Base-by-base conservation (phyloP, 2,797 vertebrate genomes). In the Clarias laeviceps region DNA sequence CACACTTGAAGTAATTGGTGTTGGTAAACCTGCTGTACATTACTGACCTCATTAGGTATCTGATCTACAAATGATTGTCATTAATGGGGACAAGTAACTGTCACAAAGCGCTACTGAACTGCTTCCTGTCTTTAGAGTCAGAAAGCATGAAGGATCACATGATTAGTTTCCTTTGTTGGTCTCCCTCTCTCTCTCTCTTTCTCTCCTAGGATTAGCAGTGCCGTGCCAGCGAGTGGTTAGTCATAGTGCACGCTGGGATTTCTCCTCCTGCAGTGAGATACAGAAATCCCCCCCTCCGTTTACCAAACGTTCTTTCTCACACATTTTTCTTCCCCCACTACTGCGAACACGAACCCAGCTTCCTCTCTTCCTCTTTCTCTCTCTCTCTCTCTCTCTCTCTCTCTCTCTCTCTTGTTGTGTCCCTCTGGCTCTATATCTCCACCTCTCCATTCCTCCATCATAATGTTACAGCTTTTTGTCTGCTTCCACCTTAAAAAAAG, bases 281-380 rank as follows among this genome's bases (percentile, higher is more conserved):
- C 50, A 14, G 50, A 54, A 85, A n/a, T 69, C 69, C 84, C 50
- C 66, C 86, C 54, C 50, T 14, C 50, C 8, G 8, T 80, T 87
- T 80, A 83, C 82, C 40, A 61, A 62, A 78, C 61, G 86, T 64
- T 61, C 29, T 82, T 61, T 88, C 70, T 65, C 27, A 85, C 66
- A 40, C 57, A 14, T 79, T 62, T 45, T 62, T 79, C 20, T 76
- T 65, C 45, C 40, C 82, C 54, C 65, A 22, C 5, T 59, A 57
- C 80, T 50, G 27, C 5, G 54, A 54, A 84, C 20, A 11, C 5
- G 0, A 62, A 70, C 57, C 45, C 66, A n/a, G 65, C 5, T 8
- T 12, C 83, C 24, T 76, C 76, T 86, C 29, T 88, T 34, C 81
- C n/a, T 27, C 54, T 12, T 50, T 54, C 3, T 66, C 56, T 80